Percentiles rank a stretch among this genome's conserved stretches.
phyloP scores from a whole-genome alignment of 2,113 vertebrate genomes.

The Halcyon senegalensis region DNA sequence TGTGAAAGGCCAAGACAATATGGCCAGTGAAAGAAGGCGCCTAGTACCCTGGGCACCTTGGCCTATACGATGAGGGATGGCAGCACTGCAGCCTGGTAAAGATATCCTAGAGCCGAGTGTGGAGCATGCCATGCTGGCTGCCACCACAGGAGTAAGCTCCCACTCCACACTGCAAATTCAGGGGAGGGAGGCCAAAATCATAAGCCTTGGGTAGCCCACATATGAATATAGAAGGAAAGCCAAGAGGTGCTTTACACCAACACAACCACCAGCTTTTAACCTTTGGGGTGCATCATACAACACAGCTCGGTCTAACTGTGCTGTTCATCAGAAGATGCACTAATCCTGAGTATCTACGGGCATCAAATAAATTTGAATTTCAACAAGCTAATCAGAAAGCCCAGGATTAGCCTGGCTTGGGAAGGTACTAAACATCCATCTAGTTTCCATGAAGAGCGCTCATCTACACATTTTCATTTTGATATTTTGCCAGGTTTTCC shows the following conservation, averaged over 20 bases:
- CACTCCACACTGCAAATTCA: neutral
- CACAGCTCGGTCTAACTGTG: neutral
- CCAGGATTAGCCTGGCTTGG: slow-evolving; percentile 9
- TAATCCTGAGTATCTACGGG: slow-evolving; percentile 22
- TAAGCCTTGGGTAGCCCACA: neutral
- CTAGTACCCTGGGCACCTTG: neutral
- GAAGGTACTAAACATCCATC: slow-evolving; percentile 27
- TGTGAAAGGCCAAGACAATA: neutral
- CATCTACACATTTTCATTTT: slow-evolving; percentile 16
- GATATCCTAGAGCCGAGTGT: no score
- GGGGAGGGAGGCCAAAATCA: neutral
- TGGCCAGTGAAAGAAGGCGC: neutral
- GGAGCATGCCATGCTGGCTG: accelerated
- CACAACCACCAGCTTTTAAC: neutral
- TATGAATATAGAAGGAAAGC: neutral
- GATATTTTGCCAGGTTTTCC: slow-evolving; percentile 17
- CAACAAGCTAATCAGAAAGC: slow-evolving; percentile 51
- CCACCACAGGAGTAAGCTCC: neutral
- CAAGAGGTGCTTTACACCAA: neutral
- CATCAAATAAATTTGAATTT: slow-evolving; percentile 38
- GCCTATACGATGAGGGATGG: accelerated
- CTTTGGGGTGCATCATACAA: neutral
- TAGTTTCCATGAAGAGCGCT: slow-evolving; percentile 47
- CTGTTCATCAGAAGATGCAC: neutral
- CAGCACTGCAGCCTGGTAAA: neutral